Percentiles rank a stretch among this genome's conserved stretches.
These are phyloP conservation scores for Stomatorhinus walkeri DNA, from an alignment of 2,797 vertebrate genomes.

Conservation along the genomic window DNA sequence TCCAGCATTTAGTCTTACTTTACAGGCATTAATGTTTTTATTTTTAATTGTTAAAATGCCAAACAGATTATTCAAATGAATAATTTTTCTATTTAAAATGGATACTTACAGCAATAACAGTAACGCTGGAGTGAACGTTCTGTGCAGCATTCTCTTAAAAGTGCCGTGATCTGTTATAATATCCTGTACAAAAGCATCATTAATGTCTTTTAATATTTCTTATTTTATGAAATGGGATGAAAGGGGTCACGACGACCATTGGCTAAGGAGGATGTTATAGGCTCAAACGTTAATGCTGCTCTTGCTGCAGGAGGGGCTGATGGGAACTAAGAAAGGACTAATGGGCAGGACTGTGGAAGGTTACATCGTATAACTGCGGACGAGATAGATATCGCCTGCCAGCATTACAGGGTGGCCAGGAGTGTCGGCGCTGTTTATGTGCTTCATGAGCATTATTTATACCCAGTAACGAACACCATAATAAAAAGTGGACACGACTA, in stretches of 20 bases:
- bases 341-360: conserved; percentile 67
- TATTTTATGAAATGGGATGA: conserved; percentile 72
- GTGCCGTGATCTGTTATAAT: conserved; percentile 52
- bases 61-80: background rate
- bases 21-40: background rate
- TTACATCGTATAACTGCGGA: conserved; percentile 60
- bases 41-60: background rate
- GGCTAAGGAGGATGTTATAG: conserved; percentile 69
- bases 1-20: background rate
- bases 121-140: conserved; percentile 27
- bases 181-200: conserved; percentile 60
- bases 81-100: background rate
- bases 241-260: conserved; percentile 68
- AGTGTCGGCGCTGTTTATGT: conserved; percentile 60
- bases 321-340: conserved; percentile 53
- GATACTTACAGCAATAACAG: background rate
- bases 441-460: conserved; percentile 71
- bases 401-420: conserved; percentile 55
- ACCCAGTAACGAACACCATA: conserved; percentile 66
- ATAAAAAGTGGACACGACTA: conserved; percentile 75
- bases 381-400: conserved; percentile 66
- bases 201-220: conserved; percentile 70
- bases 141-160: conserved; percentile 58
- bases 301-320: conserved; percentile 53
- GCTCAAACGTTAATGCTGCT: conserved; percentile 69